A percentile compares a stretch with the other conserved stretches of the same genome.
Evolutionary conservation across 2,113 vertebrate species (phyloP).

Genomic region (Pardalotus punctatus): DNA sequence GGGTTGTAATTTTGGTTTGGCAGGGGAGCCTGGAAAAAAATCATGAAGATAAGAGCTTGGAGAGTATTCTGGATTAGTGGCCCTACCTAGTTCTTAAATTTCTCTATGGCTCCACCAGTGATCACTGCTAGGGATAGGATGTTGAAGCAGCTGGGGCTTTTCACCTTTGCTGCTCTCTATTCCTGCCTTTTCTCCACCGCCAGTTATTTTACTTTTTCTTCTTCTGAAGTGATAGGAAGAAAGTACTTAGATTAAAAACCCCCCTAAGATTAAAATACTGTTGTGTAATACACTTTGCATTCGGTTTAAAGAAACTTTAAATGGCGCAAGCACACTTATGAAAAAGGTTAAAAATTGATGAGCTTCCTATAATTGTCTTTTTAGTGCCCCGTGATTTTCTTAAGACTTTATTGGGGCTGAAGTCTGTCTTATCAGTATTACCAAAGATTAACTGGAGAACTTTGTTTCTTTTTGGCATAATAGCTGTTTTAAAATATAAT

Average conservation of each 20-base stretch:
- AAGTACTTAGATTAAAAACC: not conserved
- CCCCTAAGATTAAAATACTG: not conserved
- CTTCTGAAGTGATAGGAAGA: not conserved
- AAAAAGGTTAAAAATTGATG: not conserved
- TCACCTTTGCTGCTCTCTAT: not conserved
- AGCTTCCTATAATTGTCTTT: not conserved
- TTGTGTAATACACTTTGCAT: not conserved
- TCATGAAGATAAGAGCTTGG: accelerated
- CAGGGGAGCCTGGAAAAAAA: not conserved
- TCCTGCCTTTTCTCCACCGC: not conserved
- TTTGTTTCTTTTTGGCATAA: not conserved
- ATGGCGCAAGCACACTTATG: not conserved
- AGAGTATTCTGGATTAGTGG: not conserved
- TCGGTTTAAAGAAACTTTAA: not conserved
- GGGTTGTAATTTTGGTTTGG: not conserved
- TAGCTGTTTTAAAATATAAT: not conserved
- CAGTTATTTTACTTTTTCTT: not conserved
- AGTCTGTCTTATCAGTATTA: not conserved
- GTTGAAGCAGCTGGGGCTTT: not conserved
- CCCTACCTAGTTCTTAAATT: not conserved
- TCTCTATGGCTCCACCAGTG: not conserved
- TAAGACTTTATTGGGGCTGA: not conserved
- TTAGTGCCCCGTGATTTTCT: not conserved
- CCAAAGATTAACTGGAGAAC: not conserved
- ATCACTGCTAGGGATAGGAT: not conserved